A percentile compares a stretch with the other conserved stretches of the same genome.
Evolutionary conservation across 2,797 vertebrate genomes (phyloP).

Genomic region (Nyctibius grandis): DNA sequence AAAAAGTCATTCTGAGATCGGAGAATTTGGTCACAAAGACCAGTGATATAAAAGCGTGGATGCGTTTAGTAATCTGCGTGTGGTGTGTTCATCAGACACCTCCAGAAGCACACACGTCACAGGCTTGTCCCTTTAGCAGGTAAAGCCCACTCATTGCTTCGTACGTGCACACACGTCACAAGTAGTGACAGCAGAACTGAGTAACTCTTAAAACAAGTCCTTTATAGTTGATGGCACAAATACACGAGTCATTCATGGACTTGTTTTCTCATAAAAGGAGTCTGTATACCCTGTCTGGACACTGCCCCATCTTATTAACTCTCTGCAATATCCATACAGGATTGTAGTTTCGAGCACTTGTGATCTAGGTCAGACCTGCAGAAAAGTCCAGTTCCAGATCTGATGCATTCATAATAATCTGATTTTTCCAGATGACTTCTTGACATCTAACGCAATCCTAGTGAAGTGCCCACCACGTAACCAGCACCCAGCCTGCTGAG

Average conservation of each 20-base stretch:
- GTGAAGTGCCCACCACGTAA: neutral
- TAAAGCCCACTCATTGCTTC: neutral
- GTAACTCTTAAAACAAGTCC: neutral
- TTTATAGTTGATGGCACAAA: neutral
- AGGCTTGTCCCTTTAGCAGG: neutral
- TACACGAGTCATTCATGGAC: neutral
- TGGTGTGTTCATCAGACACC: neutral
- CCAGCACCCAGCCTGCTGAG: neutral
- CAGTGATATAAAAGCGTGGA: neutral
- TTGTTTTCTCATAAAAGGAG: neutral
- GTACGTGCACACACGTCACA: rapidly evolving
- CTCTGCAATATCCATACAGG: neutral
- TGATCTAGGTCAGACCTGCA: neutral
- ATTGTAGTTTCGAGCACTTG: neutral
- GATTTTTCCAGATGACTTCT: neutral
- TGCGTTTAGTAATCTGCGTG: neutral
- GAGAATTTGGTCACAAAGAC: neutral
- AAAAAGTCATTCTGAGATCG: neutral
- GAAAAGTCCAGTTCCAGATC: neutral
- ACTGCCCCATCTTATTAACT: neutral
- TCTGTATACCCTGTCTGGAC: neutral
- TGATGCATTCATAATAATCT: neutral
- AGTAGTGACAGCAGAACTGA: neutral
- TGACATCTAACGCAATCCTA: neutral
- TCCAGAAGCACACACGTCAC: neutral